Evolutionary conservation across 1,140 invertebrate genomes (phyloP), one percentile per base, ranked within the genome.

Genomic region (Drosophila azteca): DNA sequence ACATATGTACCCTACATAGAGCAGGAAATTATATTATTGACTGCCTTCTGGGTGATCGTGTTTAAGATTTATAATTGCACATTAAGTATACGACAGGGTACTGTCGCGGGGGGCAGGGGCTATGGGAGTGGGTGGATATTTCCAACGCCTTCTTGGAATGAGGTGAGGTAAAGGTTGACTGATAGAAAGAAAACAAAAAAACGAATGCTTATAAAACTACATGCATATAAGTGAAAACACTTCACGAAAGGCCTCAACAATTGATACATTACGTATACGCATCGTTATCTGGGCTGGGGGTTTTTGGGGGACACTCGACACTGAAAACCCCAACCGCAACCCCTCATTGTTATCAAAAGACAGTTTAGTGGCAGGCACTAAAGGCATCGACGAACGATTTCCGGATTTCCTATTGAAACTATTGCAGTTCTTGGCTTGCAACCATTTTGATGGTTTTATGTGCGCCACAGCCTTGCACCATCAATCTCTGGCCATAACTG

Each of bases 21-120:
- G 65, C 54, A 73, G 73, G 43, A 81, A 85, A 70, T 77, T 70
- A 63, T 80, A 65, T 53, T 67, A 64, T 71, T 52, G 24, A 53
- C 31, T 71, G 68, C 68, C 67, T 71, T 71, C 54, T 71, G 68
- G 66, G 68, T 55, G 67, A 71, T 71, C 68, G 68, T 71, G 67
- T 74, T 65, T 52, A 59, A 74, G 61, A 64, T 73, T 73, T 80
- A 52, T 80, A 80, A 80, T 80, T 77, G 50, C 60, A 65, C 39
- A 57, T 54, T 64, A 66, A 49, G 81, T 29, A 83, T 69, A 57
- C 69, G 70, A 51, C 59, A 43, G 5, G 35, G 11, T 1, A 13
- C 11, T 5, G 3, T 2, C 11, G 3, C 1, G 13, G 29, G 29
- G 51, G 5, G 26, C 11, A 26, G 2, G 15, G 7, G 3, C 6